These are phyloP conservation scores for Cataglyphis albicans DNA, from an alignment of 2,888 invertebrate species.

Conservation along the genomic window DNA sequence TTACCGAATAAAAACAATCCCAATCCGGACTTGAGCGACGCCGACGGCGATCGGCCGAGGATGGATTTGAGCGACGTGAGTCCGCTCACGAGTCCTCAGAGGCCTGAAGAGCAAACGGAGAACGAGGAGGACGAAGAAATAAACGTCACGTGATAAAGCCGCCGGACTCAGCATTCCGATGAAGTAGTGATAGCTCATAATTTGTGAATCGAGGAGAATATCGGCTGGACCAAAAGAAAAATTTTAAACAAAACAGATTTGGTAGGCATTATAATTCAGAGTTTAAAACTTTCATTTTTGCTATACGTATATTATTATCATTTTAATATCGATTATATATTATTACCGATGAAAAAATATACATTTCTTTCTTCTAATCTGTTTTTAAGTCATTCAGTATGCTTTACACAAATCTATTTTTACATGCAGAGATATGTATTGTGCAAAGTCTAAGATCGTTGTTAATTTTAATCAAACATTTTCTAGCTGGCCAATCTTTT, in stretches of 20 bases:
- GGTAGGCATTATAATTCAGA: conserved; percentile 4
- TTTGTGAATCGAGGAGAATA: conserved; percentile 20
- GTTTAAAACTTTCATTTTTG: not conserved
- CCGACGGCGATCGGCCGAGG: conserved; percentile 92
- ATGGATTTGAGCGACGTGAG: conserved; percentile 87
- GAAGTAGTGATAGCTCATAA: conserved; percentile 28
- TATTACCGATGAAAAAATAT: not conserved
- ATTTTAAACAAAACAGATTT: conserved; percentile 14
- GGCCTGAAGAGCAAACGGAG: conserved; percentile 86
- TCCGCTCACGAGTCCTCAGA: conserved; percentile 83
- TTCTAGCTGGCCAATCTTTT: conserved; percentile 28
- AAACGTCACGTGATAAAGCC: conserved; percentile 93
- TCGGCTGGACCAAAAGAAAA: conserved; percentile 32
- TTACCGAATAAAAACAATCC: conserved; percentile 98
- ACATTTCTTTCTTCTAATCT: not conserved
- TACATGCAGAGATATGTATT: not conserved
- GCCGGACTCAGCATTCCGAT: conserved; percentile 18
- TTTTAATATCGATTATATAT: conserved; percentile 11
- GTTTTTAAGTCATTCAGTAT: not conserved
- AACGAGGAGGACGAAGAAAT: conserved; percentile 92
- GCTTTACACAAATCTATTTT: conserved; percentile 10
- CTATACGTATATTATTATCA: not conserved
- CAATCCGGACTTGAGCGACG: conserved; percentile 97
- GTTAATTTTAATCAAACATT: conserved; percentile 20
- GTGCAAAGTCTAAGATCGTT: not conserved